Conservation (phyloP, 2,888 invertebrate genomes). For the Diadegma fenestrale region DNA sequence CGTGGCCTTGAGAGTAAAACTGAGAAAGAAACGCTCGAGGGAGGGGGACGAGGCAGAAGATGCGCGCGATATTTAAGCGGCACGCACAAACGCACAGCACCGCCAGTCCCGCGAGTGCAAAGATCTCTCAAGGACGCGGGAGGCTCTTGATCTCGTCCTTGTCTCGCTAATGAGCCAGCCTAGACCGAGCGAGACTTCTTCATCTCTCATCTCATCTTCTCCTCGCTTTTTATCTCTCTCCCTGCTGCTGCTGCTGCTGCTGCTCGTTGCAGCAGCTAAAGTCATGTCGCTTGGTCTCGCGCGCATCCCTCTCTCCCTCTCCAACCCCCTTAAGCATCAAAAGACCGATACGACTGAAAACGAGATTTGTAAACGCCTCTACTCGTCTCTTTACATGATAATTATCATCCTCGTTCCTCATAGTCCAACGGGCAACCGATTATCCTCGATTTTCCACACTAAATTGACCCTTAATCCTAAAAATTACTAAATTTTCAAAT, state of each 20-base stretch:
- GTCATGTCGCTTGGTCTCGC: constrained; percentile 38
- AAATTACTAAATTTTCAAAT: background rate
- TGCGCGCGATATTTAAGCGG: constrained; percentile 65
- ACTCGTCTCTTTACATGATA: constrained; percentile 7
- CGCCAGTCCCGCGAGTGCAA: constrained; percentile 77
- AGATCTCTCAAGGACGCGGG: constrained; percentile 83
- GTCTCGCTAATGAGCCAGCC: constrained; percentile 81
- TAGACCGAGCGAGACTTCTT: constrained; percentile 62
- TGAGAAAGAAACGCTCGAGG: background rate
- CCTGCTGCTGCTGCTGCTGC: background rate
- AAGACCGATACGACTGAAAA: background rate
- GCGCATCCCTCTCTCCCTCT: background rate
- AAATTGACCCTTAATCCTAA: background rate
- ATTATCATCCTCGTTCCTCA: background rate
- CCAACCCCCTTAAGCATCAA: background rate
- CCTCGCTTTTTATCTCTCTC: constrained; percentile 3
- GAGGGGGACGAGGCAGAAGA: constrained; percentile 66
- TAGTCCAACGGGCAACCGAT: background rate
- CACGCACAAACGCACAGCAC: constrained; percentile 71
- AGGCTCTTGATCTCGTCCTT: constrained; percentile 78
- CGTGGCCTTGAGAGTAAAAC: constrained; percentile 78
- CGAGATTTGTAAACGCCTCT: constrained; percentile 40
- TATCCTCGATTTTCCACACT: background rate
- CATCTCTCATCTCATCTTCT: constrained; percentile 23
- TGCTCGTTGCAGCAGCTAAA: constrained; percentile 49